Percentiles rank a stretch among this genome's conserved stretches.
phyloP scores from a whole-genome alignment of 2,113 vertebrate species.

The Aldabrachelys gigantea region DNA sequence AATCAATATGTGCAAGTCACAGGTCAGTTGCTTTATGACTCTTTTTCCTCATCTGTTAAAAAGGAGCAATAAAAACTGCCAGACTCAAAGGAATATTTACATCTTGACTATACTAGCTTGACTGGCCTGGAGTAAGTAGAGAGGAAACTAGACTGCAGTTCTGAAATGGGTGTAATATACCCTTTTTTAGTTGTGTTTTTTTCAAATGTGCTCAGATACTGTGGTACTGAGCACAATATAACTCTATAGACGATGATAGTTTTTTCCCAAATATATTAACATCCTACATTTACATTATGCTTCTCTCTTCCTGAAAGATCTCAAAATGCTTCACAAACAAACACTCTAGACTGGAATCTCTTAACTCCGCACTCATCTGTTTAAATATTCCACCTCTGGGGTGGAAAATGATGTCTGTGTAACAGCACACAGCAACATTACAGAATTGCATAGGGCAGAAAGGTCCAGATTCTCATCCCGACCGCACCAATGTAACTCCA shows the following conservation, averaged over 20 bases:
- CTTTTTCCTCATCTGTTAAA: constrained; percentile 22
- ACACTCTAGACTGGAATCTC: not conserved
- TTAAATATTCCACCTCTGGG: not conserved
- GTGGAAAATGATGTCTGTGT: not conserved
- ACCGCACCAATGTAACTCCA: not conserved
- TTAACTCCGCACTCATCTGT: not conserved
- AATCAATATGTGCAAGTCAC: not conserved
- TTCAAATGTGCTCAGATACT: constrained; percentile 23
- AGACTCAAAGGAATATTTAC: constrained; percentile 58
- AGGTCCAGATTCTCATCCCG: not conserved
- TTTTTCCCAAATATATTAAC: constrained; percentile 54
- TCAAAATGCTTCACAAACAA: constrained; percentile 34
- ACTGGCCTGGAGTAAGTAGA: constrained; percentile 59
- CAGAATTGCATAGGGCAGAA: not conserved
- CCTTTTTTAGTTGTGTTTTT: not conserved
- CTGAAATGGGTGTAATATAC: constrained; percentile 42
- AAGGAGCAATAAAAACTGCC: constrained; percentile 22
- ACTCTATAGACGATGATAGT: constrained; percentile 59
- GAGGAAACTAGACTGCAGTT: constrained; percentile 18
- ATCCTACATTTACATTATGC: constrained; percentile 1
- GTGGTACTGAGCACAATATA: constrained; percentile 61
- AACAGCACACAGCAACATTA: not conserved
- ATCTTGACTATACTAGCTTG: constrained; percentile 59
- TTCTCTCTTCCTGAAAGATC: constrained; percentile 48
- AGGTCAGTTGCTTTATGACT: constrained; percentile 6